Evolutionary conservation across 53 echinoderm and acorn worm genomes (phyloP).

Genomic region (Glandiceps talaboti): DNA sequence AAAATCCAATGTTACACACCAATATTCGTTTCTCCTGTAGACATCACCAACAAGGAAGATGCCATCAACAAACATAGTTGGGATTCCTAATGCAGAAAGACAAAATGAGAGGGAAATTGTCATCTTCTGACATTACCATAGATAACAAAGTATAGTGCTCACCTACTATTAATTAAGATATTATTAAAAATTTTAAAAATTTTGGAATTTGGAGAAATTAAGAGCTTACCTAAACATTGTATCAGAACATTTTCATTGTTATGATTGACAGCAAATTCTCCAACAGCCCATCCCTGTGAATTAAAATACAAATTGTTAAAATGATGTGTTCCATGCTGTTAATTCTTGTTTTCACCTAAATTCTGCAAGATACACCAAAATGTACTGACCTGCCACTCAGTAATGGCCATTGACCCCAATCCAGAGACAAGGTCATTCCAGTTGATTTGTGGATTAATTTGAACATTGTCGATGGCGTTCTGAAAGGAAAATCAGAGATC

Average conservation of each 20-base stretch:
- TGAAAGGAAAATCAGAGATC: slow-evolving; percentile 12
- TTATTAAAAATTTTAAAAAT: too few species aligned
- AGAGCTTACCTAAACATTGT: slow-evolving; percentile 66
- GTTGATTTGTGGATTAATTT: slow-evolving; percentile 49
- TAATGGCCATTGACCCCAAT: slow-evolving; percentile 76
- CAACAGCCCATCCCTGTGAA: slow-evolving; percentile 76
- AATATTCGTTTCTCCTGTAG: slow-evolving; percentile 54
- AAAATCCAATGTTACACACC: slow-evolving; percentile 37
- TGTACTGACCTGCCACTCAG: slow-evolving; percentile 84
- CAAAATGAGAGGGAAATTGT: too few species aligned
- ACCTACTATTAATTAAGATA: too few species aligned
- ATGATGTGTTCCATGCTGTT: too few species aligned
- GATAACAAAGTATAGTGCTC: too few species aligned
- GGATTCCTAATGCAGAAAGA: slow-evolving; percentile 62
- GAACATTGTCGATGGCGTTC: slow-evolving; percentile 29
- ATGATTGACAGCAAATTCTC: slow-evolving; percentile 84
- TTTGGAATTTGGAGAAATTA: too few species aligned
- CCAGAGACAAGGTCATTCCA: slow-evolving; percentile 74
- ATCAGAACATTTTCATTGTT: slow-evolving; percentile 58
- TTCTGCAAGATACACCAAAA: too few species aligned
- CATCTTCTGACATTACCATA: too few species aligned
- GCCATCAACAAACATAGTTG: slow-evolving; percentile 58
- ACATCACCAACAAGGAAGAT: slow-evolving; percentile 64
- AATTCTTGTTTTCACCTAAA: too few species aligned
- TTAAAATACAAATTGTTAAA: too few species aligned